Percentiles rank a stretch among this genome's conserved stretches.
phyloP scores from a whole-genome alignment of 2,797 vertebrate species.

The Chelmon rostratus region DNA sequence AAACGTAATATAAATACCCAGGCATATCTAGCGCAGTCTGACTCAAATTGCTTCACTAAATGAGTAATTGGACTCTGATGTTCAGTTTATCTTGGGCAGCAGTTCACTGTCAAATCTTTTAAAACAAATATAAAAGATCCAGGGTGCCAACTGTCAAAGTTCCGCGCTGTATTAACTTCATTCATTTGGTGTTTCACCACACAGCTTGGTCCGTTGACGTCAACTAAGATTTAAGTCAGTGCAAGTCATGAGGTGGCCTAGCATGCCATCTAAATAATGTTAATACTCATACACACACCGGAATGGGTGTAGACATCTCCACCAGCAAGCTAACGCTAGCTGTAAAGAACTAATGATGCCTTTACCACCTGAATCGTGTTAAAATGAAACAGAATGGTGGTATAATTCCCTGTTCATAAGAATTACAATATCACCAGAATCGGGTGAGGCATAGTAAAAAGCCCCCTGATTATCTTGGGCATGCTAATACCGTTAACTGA shows the following conservation, averaged over 20 bases:
- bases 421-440: background rate
- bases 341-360: conserved; percentile 24
- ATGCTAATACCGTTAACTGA: conserved; percentile 41
- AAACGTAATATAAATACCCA: too few species aligned
- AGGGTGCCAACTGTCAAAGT: conserved; percentile 10
- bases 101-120: background rate
- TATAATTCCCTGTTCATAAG: background rate
- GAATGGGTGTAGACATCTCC: conserved; percentile 61
- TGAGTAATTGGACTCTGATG: background rate
- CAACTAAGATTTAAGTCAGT: too few species aligned
- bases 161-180: background rate
- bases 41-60: background rate
- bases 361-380: background rate
- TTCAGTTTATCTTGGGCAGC: background rate
- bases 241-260: background rate
- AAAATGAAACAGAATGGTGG: background rate
- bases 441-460: background rate
- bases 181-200: background rate
- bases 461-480: conserved; percentile 15
- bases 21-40: too few species aligned
- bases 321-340: conserved; percentile 35
- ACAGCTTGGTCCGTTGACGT: background rate
- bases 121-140: conserved; percentile 2
- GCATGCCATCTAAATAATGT: background rate
- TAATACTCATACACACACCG: background rate